A percentile compares a stretch with the other conserved stretches of the same genome.
These are phyloP conservation scores for Actinopyga echinites DNA, from an alignment of 53 echinoderm and acorn worm genomes.

Conservation along the genomic window DNA sequence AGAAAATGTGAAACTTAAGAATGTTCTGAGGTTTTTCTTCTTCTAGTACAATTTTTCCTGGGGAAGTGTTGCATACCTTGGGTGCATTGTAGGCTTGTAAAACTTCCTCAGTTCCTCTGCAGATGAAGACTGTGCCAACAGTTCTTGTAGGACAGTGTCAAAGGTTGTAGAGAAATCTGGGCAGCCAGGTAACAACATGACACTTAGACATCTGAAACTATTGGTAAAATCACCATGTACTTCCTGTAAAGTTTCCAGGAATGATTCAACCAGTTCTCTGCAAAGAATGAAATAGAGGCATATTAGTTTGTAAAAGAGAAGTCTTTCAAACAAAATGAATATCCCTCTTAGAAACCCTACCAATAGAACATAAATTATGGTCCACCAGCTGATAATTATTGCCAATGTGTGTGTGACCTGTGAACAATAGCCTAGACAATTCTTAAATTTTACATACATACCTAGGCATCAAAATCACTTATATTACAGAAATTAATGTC, in stretches of 20 bases:
- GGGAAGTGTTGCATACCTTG: conserved; percentile 43
- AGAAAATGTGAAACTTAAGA: too few relatives aligned
- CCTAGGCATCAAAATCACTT: too few relatives aligned
- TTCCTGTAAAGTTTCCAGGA: conserved; percentile 72
- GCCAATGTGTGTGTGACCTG: too few relatives aligned
- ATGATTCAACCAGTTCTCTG: conserved; percentile 75
- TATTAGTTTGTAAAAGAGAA: not conserved
- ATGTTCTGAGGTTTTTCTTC: too few relatives aligned
- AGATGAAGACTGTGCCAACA: conserved; percentile 72
- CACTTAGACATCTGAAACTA: conserved; percentile 75
- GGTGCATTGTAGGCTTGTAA: conserved; percentile 71
- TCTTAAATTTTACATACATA: too few relatives aligned
- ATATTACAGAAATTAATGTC: too few relatives aligned
- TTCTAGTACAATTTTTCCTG: too few relatives aligned
- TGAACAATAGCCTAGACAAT: too few relatives aligned
- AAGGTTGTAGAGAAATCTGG: conserved; percentile 33
- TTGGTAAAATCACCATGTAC: conserved; percentile 92
- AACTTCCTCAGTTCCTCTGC: conserved; percentile 80
- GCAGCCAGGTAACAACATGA: conserved; percentile 67
- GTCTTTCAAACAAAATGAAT: not conserved
- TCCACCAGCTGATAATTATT: too few relatives aligned
- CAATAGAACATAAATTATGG: too few relatives aligned
- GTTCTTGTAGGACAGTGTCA: conserved; percentile 29
- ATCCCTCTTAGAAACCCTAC: too few relatives aligned
- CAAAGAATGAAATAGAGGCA: too few relatives aligned